A percentile compares a stretch with the other conserved stretches of the same genome.
phyloP scores from a whole-genome alignment of 2,113 vertebrate species.

The Megaceryle torquata region DNA sequence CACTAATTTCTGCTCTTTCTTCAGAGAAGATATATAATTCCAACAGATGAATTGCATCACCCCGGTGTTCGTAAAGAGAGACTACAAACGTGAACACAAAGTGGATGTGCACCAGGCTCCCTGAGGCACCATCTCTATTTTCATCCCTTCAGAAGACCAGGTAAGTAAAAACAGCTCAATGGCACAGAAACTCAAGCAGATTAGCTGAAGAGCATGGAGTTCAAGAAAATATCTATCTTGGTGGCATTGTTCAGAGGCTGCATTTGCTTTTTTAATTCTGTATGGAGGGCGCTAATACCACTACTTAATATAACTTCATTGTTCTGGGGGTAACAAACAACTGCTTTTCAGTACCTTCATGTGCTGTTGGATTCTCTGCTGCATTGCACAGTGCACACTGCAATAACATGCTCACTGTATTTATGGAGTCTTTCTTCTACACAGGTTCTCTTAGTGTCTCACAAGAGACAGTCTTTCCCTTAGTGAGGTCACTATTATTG shows the following conservation, averaged over 20 bases:
- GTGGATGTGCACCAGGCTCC: constrained; percentile 72
- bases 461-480: background rate
- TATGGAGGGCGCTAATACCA: background rate
- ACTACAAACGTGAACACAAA: constrained; percentile 72
- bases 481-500: background rate
- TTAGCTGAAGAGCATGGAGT: background rate
- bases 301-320: background rate
- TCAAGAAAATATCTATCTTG: background rate
- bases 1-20: constrained; percentile 75
- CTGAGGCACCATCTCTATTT: constrained; percentile 79
- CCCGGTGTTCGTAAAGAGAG: constrained; percentile 75
- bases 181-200: background rate
- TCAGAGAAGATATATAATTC: constrained; percentile 76
- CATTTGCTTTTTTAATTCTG: background rate
- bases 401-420: fast-evolving
- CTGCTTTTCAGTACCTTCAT: background rate
- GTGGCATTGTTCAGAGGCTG: background rate
- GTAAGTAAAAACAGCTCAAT: background rate
- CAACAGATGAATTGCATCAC: constrained; percentile 70
- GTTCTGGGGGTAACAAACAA: background rate
- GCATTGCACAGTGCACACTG: fast-evolving
- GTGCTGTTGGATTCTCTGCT: background rate
- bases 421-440: background rate
- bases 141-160: constrained; percentile 64
- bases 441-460: background rate